Evolutionary conservation across 2,888 invertebrate species (phyloP), one percentile per base, ranked within the genome.

Genomic region (Drosophila borealis): DNA sequence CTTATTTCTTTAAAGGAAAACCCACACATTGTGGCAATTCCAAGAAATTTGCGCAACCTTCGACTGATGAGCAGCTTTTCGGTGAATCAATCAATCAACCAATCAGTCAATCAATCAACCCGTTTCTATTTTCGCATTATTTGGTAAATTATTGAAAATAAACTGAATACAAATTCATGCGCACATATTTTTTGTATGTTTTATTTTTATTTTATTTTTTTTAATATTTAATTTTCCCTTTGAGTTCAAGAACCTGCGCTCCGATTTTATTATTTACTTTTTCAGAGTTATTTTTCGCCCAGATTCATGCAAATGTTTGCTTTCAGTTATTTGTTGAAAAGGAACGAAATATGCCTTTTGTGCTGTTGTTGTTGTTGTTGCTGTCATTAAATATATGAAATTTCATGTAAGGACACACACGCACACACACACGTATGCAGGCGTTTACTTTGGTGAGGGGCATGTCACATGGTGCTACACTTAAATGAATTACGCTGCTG

Each of bases 321-420:
- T 46, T 60, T 68, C 61, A 65, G 59, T 61, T 63, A 44, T 41
- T 45, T 49, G 42, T 46, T 74, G 60, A 63, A 74, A 74, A 65
- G 61, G 19, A 62, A 56, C 37, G 5, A 34, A 44, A 51, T 68
- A 77, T 80, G 70, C 55, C 68, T 56, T 68, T 68, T 70, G 55
- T 75, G 34, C 14, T 63, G 50, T 39, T 61, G 65, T 49, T 72
- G 70, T 53, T 70, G 57, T 57, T 49, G 56, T 59, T 71, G 49
- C 67, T 82, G 78, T 80, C 88, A 83, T 83, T 86, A 83, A 82
- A 86, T 86, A 88, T 84, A 88, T 88, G 88, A 75, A 82, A 82
- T 77, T 88, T 78, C 67, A 83, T 86, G 70, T 64, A 69, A 71
- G 70, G 64, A 63, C 65, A 13, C 33, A n/a, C 17, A 17, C 17